Percentiles rank a stretch among this genome's conserved stretches.
Evolutionary conservation across 2,113 vertebrate species (phyloP).

Genomic region (Leptocoma aspasia): DNA sequence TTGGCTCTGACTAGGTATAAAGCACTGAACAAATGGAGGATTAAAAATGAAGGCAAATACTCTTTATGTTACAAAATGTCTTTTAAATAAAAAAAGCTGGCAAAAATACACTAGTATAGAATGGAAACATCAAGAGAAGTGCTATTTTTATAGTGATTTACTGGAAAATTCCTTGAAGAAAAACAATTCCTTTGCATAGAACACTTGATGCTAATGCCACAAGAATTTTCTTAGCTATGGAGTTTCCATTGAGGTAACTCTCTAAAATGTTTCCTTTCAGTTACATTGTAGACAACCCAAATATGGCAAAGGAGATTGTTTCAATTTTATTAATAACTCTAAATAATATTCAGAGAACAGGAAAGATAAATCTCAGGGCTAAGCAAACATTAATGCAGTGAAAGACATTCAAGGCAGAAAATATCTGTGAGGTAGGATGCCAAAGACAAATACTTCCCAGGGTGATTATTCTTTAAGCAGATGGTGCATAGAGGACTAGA

Average conservation of each 20-base stretch:
- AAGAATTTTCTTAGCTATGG: conserved; percentile 26
- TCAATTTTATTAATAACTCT: conserved; percentile 1
- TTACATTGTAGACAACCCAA: not conserved
- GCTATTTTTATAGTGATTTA: not conserved
- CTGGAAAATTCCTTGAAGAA: conserved; percentile 30
- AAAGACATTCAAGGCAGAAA: not conserved
- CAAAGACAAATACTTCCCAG: not conserved
- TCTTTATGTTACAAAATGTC: conserved; percentile 20
- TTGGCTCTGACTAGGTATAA: not conserved
- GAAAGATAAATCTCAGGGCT: not conserved
- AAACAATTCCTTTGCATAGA: conserved; percentile 20
- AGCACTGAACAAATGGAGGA: not conserved
- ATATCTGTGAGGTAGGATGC: not conserved
- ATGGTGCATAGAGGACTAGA: not conserved
- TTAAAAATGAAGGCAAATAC: not conserved
- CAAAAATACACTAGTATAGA: not conserved
- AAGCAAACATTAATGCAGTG: not conserved
- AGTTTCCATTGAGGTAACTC: conserved; percentile 41
- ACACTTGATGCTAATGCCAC: not conserved
- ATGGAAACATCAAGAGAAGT: conserved; percentile 28
- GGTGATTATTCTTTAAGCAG: not conserved
- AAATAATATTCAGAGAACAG: not conserved
- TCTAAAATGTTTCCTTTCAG: not conserved
- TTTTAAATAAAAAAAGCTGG: not conserved
- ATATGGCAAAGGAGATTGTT: not conserved